Evolutionary conservation across 2,888 invertebrate species (phyloP).

Genomic region (Drosophila putrida): DNA sequence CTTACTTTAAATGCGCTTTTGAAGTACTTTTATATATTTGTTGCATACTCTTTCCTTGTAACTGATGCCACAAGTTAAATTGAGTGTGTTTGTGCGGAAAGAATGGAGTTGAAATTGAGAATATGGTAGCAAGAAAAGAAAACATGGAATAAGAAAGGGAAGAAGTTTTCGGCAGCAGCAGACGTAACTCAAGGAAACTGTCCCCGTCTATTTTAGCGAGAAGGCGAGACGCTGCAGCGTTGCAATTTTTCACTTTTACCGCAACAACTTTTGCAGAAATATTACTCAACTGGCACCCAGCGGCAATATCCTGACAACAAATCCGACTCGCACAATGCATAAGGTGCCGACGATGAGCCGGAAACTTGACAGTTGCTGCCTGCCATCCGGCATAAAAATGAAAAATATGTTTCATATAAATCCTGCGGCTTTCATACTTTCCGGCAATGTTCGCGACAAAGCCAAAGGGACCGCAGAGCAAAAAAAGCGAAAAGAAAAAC

Average conservation of each 20-base stretch:
- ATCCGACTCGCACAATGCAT: conserved; percentile 68
- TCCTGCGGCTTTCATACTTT: conserved; percentile 64
- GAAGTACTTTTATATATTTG: conserved; percentile 38
- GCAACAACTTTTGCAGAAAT: conserved; percentile 78
- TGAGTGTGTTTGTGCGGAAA: conserved; percentile 55
- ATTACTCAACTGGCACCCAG: conserved; percentile 65
- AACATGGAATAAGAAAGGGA: background rate
- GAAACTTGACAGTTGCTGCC: conserved; percentile 74
- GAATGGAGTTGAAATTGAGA: conserved; percentile 37
- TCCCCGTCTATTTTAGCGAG: conserved; percentile 27
- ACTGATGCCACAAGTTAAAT: conserved; percentile 66
- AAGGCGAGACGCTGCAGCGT: conserved; percentile 25
- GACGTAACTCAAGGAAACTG: conserved; percentile 56
- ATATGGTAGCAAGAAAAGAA: conserved; percentile 29
- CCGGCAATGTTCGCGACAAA: conserved; percentile 22
- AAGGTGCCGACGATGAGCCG: conserved; percentile 75
- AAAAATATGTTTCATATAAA: conserved; percentile 74
- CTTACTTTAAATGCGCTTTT: conserved; percentile 62
- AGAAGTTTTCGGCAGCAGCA: conserved; percentile 36
- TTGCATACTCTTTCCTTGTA: conserved; percentile 17
- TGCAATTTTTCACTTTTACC: conserved; percentile 81
- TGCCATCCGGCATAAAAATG: conserved; percentile 63
- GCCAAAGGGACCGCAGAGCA: conserved; percentile 8
- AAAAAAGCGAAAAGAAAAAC: conserved; percentile 16
- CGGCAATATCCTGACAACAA: conserved; percentile 77